phyloP scores from a whole-genome alignment of 2,888 invertebrate species.

The Biston stratarius region DNA sequence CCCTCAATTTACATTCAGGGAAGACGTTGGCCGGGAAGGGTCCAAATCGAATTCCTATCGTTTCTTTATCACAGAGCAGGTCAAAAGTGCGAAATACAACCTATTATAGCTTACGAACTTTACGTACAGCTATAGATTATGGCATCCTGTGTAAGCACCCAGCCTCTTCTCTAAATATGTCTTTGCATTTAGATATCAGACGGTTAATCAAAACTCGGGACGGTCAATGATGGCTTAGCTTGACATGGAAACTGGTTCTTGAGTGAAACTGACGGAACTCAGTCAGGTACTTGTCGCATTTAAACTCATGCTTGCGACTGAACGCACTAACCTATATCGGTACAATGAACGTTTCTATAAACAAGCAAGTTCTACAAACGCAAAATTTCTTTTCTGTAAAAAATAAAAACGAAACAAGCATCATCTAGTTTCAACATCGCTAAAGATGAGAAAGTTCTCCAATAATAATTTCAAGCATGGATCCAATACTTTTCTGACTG shows the following conservation, averaged over 20 bases:
- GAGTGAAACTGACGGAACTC: too few species aligned
- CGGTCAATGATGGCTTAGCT: too few species aligned
- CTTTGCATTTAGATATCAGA: too few species aligned
- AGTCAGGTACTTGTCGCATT: too few species aligned
- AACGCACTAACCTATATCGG: too few species aligned
- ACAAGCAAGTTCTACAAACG: too few species aligned
- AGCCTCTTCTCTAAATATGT: neutral
- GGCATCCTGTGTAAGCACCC: neutral
- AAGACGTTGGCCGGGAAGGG: slow-evolving; percentile 71
- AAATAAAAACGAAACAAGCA: neutral
- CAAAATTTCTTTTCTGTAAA: too few species aligned
- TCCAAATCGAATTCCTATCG: slow-evolving; percentile 82
- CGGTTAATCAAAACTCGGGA: too few species aligned
- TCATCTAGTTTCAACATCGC: slow-evolving; percentile 42
- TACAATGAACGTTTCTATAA: too few species aligned
- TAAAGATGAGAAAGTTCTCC: slow-evolving; percentile 43
- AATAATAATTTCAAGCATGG: slow-evolving; percentile 51
- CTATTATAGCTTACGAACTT: slow-evolving; percentile 39
- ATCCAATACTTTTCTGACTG: slow-evolving; percentile 57
- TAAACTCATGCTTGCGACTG: too few species aligned
- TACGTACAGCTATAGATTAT: slow-evolving; percentile 15
- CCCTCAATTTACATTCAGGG: slow-evolving; percentile 80
- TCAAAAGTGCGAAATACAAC: slow-evolving; percentile 61
- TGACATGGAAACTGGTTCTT: too few species aligned
- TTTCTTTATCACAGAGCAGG: slow-evolving; percentile 69